Percentiles rank a stretch among this genome's conserved stretches.
phyloP scores from a whole-genome alignment of 1,140 invertebrate species.

The Heterodera schachtii region DNA sequence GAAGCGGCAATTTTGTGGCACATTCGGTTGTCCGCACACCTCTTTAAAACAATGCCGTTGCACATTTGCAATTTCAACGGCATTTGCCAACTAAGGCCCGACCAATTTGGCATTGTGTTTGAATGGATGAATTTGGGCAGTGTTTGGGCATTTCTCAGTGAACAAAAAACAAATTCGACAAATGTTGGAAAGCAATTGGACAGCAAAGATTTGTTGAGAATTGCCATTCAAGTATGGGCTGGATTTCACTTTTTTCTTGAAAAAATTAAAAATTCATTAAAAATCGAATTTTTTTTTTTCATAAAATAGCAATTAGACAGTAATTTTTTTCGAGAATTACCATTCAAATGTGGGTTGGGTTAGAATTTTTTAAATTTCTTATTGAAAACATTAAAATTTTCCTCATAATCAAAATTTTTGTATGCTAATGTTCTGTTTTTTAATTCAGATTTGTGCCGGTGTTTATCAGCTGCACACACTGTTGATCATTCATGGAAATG shows the following conservation, averaged over 20 bases:
- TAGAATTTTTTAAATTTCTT: too few relatives aligned
- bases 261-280: too few relatives aligned
- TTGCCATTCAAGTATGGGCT: not conserved
- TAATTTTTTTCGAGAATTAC: not conserved
- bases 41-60: not conserved
- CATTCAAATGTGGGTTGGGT: not conserved
- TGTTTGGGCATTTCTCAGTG: not conserved
- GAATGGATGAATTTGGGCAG: constrained; percentile 1
- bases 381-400: too few relatives aligned
- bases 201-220: not conserved
- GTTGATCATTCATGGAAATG: not conserved
- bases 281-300: too few relatives aligned
- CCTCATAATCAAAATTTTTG: too few relatives aligned
- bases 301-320: not conserved
- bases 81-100: not conserved
- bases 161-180: not conserved
- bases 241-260: too few relatives aligned
- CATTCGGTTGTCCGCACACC: not conserved
- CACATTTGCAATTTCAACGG: not conserved
- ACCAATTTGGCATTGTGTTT: not conserved
- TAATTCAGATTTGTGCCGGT: not conserved
- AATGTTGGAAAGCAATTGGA: not conserved
- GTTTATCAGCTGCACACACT: not conserved
- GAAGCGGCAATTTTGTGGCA: not conserved
- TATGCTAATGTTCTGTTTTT: too few relatives aligned